A percentile compares a stretch with the other conserved stretches of the same genome.
These are phyloP conservation scores for Augochlorella aurata DNA, from an alignment of 2,888 invertebrate genomes.

Conservation along the genomic window DNA sequence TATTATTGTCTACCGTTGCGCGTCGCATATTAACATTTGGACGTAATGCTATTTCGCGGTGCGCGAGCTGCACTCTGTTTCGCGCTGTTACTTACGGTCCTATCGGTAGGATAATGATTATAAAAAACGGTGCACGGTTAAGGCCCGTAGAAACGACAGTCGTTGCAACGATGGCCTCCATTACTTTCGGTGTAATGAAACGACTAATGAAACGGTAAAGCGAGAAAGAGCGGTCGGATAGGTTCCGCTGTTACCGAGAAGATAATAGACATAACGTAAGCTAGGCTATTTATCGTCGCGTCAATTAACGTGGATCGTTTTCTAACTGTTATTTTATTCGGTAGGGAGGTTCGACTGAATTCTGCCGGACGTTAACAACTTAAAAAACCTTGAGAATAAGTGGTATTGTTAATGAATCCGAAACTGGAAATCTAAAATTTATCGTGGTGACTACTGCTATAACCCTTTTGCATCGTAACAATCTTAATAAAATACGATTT, in stretches of 20 bases:
- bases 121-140: slow-evolving; percentile 15
- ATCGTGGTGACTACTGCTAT: no score
- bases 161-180: background rate
- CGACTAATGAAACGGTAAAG: background rate
- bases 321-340: no score
- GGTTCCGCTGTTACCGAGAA: background rate
- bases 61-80: slow-evolving; percentile 7
- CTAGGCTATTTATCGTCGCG: background rate
- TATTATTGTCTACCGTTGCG: slow-evolving; percentile 48
- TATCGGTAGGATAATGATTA: slow-evolving; percentile 23
- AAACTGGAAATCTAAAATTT: no score
- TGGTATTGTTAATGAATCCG: no score
- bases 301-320: background rate
- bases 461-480: no score
- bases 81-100: background rate
- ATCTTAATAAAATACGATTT: no score
- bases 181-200: slow-evolving; percentile 15
- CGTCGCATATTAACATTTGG: slow-evolving; percentile 40
- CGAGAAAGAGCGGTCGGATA: background rate
- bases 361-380: no score
- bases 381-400: no score
- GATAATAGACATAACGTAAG: slow-evolving; percentile 1
- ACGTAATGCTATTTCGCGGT: slow-evolving; percentile 26
- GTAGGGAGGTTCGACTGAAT: no score
- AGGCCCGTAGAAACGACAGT: background rate